A percentile compares a stretch with the other conserved stretches of the same genome.
phyloP scores from a whole-genome alignment of 92 coral and sea anemone species.

The Scolanthus callimorphus region DNA sequence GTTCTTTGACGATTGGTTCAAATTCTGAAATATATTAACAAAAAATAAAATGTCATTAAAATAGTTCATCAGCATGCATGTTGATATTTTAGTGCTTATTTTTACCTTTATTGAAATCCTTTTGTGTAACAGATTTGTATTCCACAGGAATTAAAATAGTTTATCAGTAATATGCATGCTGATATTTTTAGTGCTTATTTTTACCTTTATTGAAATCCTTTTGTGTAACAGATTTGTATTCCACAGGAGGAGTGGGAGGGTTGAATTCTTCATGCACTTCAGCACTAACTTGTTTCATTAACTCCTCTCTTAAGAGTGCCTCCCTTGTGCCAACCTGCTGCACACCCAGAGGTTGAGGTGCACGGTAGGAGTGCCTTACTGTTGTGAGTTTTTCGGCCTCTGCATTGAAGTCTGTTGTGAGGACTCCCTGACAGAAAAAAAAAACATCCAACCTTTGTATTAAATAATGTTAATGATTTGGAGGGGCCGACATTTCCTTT shows the following conservation, averaged over 20 bases:
- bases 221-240: slow-evolving; percentile 79
- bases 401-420: slow-evolving; percentile 87
- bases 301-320: slow-evolving; percentile 65
- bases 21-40: slow-evolving; percentile 48
- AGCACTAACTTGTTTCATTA: slow-evolving; percentile 79
- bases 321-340: slow-evolving; percentile 67
- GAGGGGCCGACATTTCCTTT: no score
- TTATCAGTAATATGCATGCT: no score
- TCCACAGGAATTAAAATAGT: slow-evolving; percentile 51
- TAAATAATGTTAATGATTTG: no score
- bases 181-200: no score
- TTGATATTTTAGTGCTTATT: no score
- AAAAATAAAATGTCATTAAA: not conserved
- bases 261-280: slow-evolving; percentile 79
- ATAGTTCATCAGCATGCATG: no score
- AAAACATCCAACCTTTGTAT: no score
- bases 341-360: slow-evolving; percentile 62
- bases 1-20: slow-evolving; percentile 61
- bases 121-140: slow-evolving; percentile 76
- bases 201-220: slow-evolving; percentile 89
- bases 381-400: slow-evolving; percentile 78
- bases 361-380: slow-evolving; percentile 82
- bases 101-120: slow-evolving; percentile 87
- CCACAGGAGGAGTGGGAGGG: slow-evolving; percentile 93
- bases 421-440: slow-evolving; percentile 61